A percentile compares a stretch with the other conserved stretches of the same genome.
Conservation (phyloP, 2,113 vertebrate genomes). For the Gila orcuttii region DNA sequence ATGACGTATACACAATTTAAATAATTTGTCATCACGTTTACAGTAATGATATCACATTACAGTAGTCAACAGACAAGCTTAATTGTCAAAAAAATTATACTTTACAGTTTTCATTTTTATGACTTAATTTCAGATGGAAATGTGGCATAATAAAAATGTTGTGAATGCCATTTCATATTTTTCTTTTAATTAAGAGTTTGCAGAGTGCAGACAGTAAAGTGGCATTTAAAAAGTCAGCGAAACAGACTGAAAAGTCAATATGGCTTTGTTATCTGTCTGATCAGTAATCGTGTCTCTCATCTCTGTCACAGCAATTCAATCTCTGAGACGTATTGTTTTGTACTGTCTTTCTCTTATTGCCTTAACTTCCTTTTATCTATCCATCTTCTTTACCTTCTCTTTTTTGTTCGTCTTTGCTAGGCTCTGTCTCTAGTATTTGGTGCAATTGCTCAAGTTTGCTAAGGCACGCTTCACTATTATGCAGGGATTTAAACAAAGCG, state of each 20-base stretch:
- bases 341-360: slow-evolving; percentile 16
- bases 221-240: background rate
- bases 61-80: background rate
- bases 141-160: background rate
- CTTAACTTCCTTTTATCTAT: slow-evolving; percentile 6
- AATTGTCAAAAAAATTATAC: background rate
- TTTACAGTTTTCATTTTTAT: background rate
- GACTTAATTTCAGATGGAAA: background rate
- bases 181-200: background rate
- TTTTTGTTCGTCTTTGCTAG: background rate
- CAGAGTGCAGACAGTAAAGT: background rate
- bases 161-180: slow-evolving; percentile 4
- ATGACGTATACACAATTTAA: too few relatives aligned
- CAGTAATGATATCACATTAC: background rate
- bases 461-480: background rate
- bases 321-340: slow-evolving; percentile 22
- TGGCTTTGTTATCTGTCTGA: slow-evolving; percentile 21
- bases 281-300: slow-evolving; percentile 15
- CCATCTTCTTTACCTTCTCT: background rate
- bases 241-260: slow-evolving; percentile 28
- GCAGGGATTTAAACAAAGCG: background rate
- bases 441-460: background rate
- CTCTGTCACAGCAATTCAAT: slow-evolving; percentile 31
- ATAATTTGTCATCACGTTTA: background rate
- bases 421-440: background rate